Percentiles rank a stretch among this genome's conserved stretches.
Evolutionary conservation across 2,797 vertebrate species (phyloP).

Genomic region (Phataginus tricuspis): DNA sequence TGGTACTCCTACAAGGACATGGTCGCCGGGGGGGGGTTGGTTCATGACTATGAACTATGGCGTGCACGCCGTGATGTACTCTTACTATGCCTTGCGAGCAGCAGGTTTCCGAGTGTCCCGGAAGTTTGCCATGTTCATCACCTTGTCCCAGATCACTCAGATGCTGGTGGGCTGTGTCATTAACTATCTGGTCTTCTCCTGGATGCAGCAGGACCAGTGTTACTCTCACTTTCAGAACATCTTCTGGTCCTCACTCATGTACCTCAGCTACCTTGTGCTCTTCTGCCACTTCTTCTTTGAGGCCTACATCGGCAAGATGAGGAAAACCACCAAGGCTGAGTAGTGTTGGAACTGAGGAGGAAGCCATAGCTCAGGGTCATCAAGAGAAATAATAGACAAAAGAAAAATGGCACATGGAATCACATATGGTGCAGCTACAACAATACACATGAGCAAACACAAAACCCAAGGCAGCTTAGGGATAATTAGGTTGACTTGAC

Average conservation of each 20-base stretch:
- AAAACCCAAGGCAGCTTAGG: slow-evolving; percentile 85
- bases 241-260: slow-evolving; percentile 99
- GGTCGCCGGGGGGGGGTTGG: slow-evolving; percentile 98
- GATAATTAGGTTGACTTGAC: slow-evolving; percentile 85
- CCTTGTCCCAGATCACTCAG: slow-evolving; percentile 98
- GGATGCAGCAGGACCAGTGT: slow-evolving; percentile 99
- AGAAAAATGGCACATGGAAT: slow-evolving; percentile 90
- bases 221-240: slow-evolving; percentile 98
- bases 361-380: slow-evolving; percentile 89
- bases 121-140: slow-evolving; percentile 99
- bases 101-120: slow-evolving; percentile 96
- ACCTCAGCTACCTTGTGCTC: slow-evolving; percentile 99
- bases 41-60: slow-evolving; percentile 99
- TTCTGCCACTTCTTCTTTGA: slow-evolving; percentile 99
- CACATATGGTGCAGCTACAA: slow-evolving; percentile 87
- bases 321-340: slow-evolving; percentile 87
- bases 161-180: slow-evolving; percentile 98
- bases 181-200: slow-evolving; percentile 98
- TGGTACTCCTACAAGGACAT: slow-evolving; percentile 99
- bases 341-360: slow-evolving; percentile 86
- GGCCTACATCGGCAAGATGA: slow-evolving; percentile 95
- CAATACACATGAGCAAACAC: slow-evolving; percentile 69
- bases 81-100: slow-evolving; percentile 96
- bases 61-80: slow-evolving; percentile 99
- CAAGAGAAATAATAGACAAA: slow-evolving; percentile 85